Percentiles rank a stretch among this genome's conserved stretches.
Evolutionary conservation across 2,888 invertebrate species (phyloP).

Genomic region (Cantharis lateralis): DNA sequence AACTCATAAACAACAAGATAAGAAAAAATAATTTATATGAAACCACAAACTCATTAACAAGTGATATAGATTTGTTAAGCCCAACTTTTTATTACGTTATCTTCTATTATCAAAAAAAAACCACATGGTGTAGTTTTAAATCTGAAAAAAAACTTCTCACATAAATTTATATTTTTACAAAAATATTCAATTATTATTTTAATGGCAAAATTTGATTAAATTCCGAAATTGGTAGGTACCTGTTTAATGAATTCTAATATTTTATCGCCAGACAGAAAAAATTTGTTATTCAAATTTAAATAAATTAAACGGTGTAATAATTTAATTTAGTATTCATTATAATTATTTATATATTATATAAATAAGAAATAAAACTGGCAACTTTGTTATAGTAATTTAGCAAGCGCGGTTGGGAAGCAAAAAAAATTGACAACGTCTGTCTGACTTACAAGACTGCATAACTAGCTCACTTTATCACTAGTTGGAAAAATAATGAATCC

Average conservation of each 20-base stretch:
- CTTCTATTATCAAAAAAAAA: neutral
- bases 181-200: neutral
- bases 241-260: neutral
- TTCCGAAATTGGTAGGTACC: neutral
- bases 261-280: neutral
- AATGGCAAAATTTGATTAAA: neutral
- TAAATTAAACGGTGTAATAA: neutral
- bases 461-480: too few species aligned
- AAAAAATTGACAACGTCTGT: too few species aligned
- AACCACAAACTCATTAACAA: neutral
- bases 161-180: neutral
- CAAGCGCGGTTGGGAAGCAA: too few species aligned
- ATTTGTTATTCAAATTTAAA: neutral
- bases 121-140: neutral
- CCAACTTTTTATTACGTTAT: neutral
- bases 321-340: neutral
- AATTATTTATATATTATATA: too few species aligned
- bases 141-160: neutral
- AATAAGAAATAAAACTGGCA: too few species aligned
- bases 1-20: neutral
- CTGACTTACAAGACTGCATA: too few species aligned
- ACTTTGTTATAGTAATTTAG: too few species aligned
- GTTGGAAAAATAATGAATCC: too few species aligned
- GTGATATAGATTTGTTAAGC: neutral
- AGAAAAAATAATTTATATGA: neutral